Base-by-base conservation (phyloP, 2,888 invertebrate species). In the Brachyptera risi region DNA sequence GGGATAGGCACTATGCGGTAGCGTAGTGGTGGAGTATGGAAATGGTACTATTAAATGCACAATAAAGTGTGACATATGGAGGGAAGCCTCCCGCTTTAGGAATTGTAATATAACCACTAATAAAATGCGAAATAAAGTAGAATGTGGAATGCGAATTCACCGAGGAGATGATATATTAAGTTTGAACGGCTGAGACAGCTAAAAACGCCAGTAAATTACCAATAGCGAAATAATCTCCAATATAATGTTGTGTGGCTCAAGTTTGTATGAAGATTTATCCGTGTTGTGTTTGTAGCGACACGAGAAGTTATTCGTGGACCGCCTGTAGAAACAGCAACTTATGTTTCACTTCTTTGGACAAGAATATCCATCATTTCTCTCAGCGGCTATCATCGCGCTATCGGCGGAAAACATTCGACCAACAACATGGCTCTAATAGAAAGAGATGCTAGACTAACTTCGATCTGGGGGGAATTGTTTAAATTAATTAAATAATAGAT, bases 401-500 rank as follows among this genome's bases (percentile, higher is more conserved):
- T n/a, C n/a, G n/a, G n/a, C n/a, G n/a, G n/a, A n/a, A n/a, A n/a
- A n/a, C n/a, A 31, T 31, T 11, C 31, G 31, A 11, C 31, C 31
- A 5, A 11, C 7, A 31, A 5, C 31, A 11, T 5, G 11, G 31
- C 31, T 11, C 31, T 5, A 11, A 31, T 11, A 5, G 31, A 11
- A n/a, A 31, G 31, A 31, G 31, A 5, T 5, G 31, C 31, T n/a
- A n/a, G n/a, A n/a, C 31, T 11, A 31, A 31, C 31, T 31, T 31
- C 31, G 31, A 31, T 31, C 31, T 7, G 11, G 31, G 11, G 31
- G 21, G 44, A 11, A 17, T 19, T 44, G 44, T 44, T 44, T 44
- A 44, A 44, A 17, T 44, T 44, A 44, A 44, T 44, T 44, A 44
- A 44, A 44, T 44, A 44, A 44, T 44, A 44, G 44, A 44, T 44